Evolutionary conservation across 2,888 invertebrate genomes (phyloP), one percentile per base, ranked within the genome.

Genomic region (Leucoptera coffeella): DNA sequence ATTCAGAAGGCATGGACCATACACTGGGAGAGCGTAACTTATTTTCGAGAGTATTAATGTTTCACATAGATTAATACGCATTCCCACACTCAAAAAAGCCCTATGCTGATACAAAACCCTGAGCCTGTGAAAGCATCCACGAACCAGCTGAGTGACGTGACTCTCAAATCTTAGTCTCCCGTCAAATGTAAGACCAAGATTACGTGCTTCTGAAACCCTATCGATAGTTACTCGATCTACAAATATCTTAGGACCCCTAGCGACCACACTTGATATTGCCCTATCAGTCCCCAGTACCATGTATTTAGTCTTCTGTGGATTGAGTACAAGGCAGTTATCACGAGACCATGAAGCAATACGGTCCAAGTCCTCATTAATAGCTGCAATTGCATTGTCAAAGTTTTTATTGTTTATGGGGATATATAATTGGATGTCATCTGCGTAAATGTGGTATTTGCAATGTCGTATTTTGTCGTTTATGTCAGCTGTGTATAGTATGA

Each of bases 401-500:
- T n/a, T n/a, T n/a, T n/a, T n/a, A n/a, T n/a, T n/a, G n/a, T n/a
- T n/a, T n/a, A n/a, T n/a, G n/a, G n/a, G n/a, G n/a, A 27, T 20
- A 12, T 31, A 33, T 3, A 33, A 2, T 12, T 32, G 34, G 2
- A 32, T 4, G 15, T 33, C 33, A 21, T 33, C 28, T 2, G 30
- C 31, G 10, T 32, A 32, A 2, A 29, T 5, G 7, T 29, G 12
- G 3, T 4, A 2, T 8, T 22, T 2, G 14, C 5, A 2, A n/a
- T n/a, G n/a, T n/a, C n/a, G n/a, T n/a, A n/a, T n/a, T n/a, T n/a
- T n/a, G n/a, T n/a, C n/a, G n/a, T n/a, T n/a, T n/a, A 35, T 26
- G 23, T 32, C 33, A 2, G 32, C 28, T 26, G 25, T 25, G 19
- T 35, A 35, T 4, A 34, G 5, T 6, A 28, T 29, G 26, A 34